Conservation (phyloP, 2,888 invertebrate species). For the Lycocerus yunnanus region DNA sequence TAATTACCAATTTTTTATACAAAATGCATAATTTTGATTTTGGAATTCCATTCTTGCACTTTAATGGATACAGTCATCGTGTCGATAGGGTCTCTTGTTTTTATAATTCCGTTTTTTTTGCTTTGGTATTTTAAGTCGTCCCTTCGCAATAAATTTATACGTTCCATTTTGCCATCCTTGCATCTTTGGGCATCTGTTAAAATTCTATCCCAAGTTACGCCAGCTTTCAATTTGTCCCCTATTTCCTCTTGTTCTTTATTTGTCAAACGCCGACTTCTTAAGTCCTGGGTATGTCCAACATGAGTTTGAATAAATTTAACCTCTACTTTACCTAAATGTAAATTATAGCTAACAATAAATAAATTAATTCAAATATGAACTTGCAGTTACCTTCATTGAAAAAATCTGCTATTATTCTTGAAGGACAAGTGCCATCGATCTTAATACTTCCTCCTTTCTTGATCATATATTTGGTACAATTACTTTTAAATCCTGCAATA, state of each 20-base stretch:
- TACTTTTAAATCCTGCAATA: conserved; percentile 8
- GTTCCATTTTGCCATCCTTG: too few relatives aligned
- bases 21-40: too few relatives aligned
- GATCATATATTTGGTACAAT: conserved; percentile 8
- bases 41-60: too few relatives aligned
- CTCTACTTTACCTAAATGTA: conserved; percentile 19
- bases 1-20: too few relatives aligned
- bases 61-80: too few relatives aligned
- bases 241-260: conserved; percentile 24
- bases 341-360: too few relatives aligned
- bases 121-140: too few relatives aligned
- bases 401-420: conserved; percentile 18
- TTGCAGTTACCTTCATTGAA: conserved; percentile 1
- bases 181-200: too few relatives aligned
- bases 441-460: conserved; percentile 23
- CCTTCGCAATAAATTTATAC: too few relatives aligned
- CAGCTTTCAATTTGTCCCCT: conserved; percentile 19
- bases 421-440: conserved; percentile 19
- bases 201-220: neutral
- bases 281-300: conserved; percentile 29
- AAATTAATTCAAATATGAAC: neutral
- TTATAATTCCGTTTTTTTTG: too few relatives aligned
- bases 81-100: too few relatives aligned
- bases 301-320: conserved; percentile 28
- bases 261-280: conserved; percentile 27